Evolutionary conservation across 1,140 invertebrate species (phyloP).

Genomic region (Drosophila sproati): DNA sequence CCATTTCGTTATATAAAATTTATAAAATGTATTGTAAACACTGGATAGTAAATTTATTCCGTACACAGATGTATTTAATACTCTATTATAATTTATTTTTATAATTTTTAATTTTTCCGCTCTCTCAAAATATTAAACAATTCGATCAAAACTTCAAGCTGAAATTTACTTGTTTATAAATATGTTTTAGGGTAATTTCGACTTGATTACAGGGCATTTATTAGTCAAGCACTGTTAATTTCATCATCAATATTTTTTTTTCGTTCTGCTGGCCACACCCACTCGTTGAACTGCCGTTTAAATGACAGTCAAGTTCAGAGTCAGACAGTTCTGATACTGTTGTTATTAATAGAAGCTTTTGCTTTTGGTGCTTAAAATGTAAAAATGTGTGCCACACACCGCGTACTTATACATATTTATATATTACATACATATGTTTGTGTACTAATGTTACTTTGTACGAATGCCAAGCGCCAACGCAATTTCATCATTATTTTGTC

Average conservation of each 20-base stretch:
- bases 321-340: not conserved
- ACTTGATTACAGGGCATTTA: not conserved
- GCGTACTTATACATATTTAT: too few species aligned
- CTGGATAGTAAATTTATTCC: too few species aligned
- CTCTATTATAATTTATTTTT: too few species aligned
- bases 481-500: constrained; percentile 22
- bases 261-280: constrained; percentile 4
- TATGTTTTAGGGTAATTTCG: too few species aligned
- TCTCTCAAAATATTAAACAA: too few species aligned
- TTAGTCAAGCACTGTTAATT: not conserved
- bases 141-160: too few species aligned
- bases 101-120: too few species aligned
- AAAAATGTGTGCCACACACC: not conserved
- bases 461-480: constrained; percentile 6
- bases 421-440: not conserved
- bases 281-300: not conserved
- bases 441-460: not conserved
- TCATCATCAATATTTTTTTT: not conserved
- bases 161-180: too few species aligned
- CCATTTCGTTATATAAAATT: too few species aligned
- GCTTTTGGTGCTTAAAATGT: not conserved
- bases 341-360: constrained; percentile 1
- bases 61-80: too few species aligned
- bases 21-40: too few species aligned
- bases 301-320: constrained; percentile 31